These are phyloP conservation scores for Tenualosa ilisha DNA, from an alignment of 2,797 vertebrate genomes.

Conservation along the genomic window DNA sequence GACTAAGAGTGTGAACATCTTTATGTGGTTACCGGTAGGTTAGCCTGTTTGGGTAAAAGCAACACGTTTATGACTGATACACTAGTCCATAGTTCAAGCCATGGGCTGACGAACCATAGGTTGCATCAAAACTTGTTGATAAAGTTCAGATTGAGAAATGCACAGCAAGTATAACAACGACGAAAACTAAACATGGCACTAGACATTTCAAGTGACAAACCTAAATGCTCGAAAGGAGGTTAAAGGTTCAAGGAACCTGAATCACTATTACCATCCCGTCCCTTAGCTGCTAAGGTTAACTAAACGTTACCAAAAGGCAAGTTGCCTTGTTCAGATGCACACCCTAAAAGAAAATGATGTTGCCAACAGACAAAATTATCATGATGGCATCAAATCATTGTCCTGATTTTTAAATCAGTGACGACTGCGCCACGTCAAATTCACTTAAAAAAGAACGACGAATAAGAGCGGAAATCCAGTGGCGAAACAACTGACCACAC, in stretches of 20 bases:
- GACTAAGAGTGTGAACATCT: too few relatives aligned
- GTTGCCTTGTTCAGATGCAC: background rate
- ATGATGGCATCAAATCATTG: background rate
- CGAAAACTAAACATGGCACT: background rate
- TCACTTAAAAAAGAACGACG: background rate
- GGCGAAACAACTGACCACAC: constrained; percentile 19
- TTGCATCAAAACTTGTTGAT: background rate
- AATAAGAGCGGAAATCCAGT: background rate
- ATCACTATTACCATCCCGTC: background rate
- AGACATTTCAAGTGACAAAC: background rate
- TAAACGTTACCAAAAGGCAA: background rate
- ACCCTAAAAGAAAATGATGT: background rate
- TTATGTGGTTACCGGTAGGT: too few relatives aligned
- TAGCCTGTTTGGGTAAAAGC: too few relatives aligned
- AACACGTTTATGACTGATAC: too few relatives aligned
- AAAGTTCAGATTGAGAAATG: background rate
- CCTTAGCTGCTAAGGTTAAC: background rate
- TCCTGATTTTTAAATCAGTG: too few relatives aligned
- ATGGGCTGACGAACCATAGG: too few relatives aligned
- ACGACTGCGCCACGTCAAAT: background rate
- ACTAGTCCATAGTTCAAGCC: background rate
- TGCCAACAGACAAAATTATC: background rate
- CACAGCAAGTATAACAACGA: background rate
- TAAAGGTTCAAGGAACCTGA: background rate
- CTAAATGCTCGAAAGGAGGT: too few relatives aligned